These are phyloP conservation scores for Bugula neritina DNA, from an alignment of 2,888 invertebrate genomes.

Conservation along the genomic window DNA sequence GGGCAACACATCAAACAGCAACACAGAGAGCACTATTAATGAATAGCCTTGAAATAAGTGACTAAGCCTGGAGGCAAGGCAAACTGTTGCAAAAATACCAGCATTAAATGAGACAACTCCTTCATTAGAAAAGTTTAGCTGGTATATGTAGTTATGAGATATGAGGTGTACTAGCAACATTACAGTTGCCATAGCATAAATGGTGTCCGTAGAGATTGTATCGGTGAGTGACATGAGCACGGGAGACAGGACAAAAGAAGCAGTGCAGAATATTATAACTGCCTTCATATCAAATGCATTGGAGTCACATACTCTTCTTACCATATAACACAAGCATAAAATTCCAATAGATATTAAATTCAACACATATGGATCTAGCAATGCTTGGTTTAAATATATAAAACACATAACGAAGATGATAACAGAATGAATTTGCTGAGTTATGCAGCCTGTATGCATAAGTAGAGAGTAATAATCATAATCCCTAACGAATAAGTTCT, in stretches of 20 bases:
- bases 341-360: slow-evolving; percentile 14
- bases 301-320: not conserved
- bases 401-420: slow-evolving; percentile 48
- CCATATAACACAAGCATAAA: not conserved
- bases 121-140: slow-evolving; percentile 69
- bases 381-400: slow-evolving; percentile 44
- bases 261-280: slow-evolving; percentile 69
- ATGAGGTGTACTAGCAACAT: slow-evolving; percentile 82
- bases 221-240: slow-evolving; percentile 88
- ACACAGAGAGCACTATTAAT: slow-evolving; percentile 78
- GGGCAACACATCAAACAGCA: slow-evolving; percentile 83
- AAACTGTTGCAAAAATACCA: slow-evolving; percentile 89
- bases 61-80: slow-evolving; percentile 82
- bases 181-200: slow-evolving; percentile 82
- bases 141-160: slow-evolving; percentile 87
- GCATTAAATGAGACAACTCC: slow-evolving; percentile 86
- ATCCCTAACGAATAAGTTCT: slow-evolving; percentile 73
- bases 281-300: slow-evolving; percentile 68
- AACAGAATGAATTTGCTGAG: slow-evolving; percentile 67
- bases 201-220: slow-evolving; percentile 93
- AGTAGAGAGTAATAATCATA: slow-evolving; percentile 68
- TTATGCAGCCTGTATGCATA: slow-evolving; percentile 69
- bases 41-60: slow-evolving; percentile 75
- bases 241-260: slow-evolving; percentile 84
- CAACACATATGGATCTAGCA: slow-evolving; percentile 26